Base-by-base conservation (phyloP, 2,797 vertebrate genomes). In the Tachyglossus aculeatus region DNA sequence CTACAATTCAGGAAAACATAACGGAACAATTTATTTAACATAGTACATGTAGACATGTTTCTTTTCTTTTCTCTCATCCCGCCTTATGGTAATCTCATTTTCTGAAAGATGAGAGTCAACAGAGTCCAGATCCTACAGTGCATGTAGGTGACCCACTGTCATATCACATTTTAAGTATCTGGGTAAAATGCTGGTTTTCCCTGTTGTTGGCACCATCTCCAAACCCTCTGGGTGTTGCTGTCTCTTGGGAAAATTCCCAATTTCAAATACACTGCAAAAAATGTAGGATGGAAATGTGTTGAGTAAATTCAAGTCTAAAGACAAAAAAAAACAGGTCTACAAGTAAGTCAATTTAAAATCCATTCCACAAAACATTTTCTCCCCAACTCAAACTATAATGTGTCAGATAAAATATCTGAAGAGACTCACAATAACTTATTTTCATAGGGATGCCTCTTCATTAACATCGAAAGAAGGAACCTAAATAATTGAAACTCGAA, bases 331-430 rank as follows among this genome's bases (percentile, higher is more conserved):
- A 15, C 47, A 45, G 3, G 33, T 45, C 32, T 31, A 52, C 45
- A 74, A 57, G 9, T 11, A 2, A 1, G 43, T 19, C 27, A 25
- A 36, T 41, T 71, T 40, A 74, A 79, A 85, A 73, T 25, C 32
- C 58, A 67, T 83, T 81, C 77, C 38, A 68, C 63, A 45, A 59
- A 78, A 57, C 53, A 51, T 25, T 24, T 21, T 48, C 44, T 63
- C 57, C 33, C 71, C 43, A 53, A 55, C 21, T 18, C 37, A 3
- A 8, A 1, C 3, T 43, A 9, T 12, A 60, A 7, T 6, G 9
- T 52, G 12, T 16, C 47, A 55, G 52, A 65, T 78, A 27, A 71
- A 39, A 45, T 1, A 72, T 25, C 60, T 48, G 29, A 25, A 45
- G 60, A 21, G 65, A 25, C 5, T 27, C 55, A 0, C n/a, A 64